A percentile compares a stretch with the other conserved stretches of the same genome.
phyloP scores from a whole-genome alignment of 2,113 vertebrate genomes.

The Melanocharis versteri region DNA sequence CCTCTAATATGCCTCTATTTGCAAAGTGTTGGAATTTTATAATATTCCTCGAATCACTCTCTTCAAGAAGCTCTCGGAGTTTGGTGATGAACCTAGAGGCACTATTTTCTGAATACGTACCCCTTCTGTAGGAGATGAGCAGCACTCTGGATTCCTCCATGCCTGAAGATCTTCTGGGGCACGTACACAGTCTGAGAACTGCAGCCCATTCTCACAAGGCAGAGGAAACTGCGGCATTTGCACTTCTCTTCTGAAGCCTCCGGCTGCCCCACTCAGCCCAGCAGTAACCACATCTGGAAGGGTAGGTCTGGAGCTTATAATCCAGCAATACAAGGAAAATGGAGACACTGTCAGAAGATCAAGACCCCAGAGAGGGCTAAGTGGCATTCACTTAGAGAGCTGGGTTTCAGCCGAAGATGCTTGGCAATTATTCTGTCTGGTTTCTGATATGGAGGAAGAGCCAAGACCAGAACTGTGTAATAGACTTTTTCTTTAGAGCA shows the following conservation, averaged over 20 bases:
- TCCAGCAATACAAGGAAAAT: neutral
- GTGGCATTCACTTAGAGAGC: neutral
- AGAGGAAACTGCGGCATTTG: neutral
- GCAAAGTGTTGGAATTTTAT: neutral
- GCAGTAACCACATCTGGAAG: fast-evolving
- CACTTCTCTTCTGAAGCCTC: neutral
- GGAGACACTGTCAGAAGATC: neutral
- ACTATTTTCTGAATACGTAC: neutral
- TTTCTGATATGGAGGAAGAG: neutral
- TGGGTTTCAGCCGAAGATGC: neutral
- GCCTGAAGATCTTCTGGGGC: neutral
- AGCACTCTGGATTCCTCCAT: neutral
- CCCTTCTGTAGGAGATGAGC: neutral
- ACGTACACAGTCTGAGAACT: neutral
- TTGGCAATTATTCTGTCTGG: neutral
- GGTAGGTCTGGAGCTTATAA: neutral
- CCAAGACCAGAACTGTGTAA: neutral
- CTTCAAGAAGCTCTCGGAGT: neutral
- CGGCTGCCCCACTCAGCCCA: neutral
- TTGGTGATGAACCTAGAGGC: neutral
- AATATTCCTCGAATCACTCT: neutral
- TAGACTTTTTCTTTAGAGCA: neutral
- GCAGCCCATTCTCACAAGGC: neutral
- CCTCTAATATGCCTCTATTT: neutral
- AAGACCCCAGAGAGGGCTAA: neutral